Evolutionary conservation across 1,140 invertebrate species (phyloP).

Genomic region (Alviniconcha marisindica): DNA sequence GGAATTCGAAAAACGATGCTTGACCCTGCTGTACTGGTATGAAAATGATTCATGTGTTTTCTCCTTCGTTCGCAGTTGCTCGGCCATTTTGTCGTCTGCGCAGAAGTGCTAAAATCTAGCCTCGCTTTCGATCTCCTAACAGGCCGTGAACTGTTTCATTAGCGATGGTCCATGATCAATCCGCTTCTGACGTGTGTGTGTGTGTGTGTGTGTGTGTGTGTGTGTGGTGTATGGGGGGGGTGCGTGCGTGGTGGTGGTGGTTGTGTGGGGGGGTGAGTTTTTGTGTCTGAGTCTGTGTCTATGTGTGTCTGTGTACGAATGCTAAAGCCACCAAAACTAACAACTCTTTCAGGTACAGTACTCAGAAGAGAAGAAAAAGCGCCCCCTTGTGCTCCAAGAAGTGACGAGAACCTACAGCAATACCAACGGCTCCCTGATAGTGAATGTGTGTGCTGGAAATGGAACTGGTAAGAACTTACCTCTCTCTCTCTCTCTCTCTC

Average conservation of each 20-base stretch:
- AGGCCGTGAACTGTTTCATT: no score
- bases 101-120: no score
- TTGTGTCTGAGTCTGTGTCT: not conserved
- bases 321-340: not conserved
- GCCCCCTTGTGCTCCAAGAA: not conserved
- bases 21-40: no score
- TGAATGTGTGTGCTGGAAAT: not conserved
- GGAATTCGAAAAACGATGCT: no score
- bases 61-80: no score
- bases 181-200: not conserved
- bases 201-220: not conserved
- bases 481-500: conserved; percentile 3
- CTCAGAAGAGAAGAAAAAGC: conserved; percentile 27
- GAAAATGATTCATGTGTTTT: no score
- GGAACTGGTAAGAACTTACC: no score
- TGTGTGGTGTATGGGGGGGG: no score
- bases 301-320: not conserved
- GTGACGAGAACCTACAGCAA: not conserved
- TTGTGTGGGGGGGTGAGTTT: not conserved
- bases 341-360: conserved; percentile 10
- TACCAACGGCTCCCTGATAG: not conserved
- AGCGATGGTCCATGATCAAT: no score
- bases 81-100: no score
- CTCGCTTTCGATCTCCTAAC: no score
- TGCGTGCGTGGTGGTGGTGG: no score